Base-by-base conservation (phyloP, 2,797 vertebrate genomes). In the Neosalanx taihuensis region DNA sequence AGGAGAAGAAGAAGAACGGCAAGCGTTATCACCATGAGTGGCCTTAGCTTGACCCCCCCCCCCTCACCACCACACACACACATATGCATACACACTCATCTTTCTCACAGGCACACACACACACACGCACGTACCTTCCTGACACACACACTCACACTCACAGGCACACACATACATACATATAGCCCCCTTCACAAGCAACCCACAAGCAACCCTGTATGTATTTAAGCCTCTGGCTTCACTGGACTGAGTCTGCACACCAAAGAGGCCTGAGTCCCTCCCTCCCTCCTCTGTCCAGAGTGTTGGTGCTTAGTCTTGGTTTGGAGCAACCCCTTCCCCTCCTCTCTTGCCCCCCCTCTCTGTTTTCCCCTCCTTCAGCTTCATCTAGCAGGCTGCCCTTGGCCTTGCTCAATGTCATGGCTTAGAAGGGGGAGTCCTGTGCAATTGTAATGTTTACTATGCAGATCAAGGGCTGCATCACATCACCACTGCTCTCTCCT, bases 11-110 rank as follows among this genome's bases (percentile, higher is more conserved):
- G 85, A 98, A 95, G 90, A 98, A 97, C 1, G 97, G 97, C 71
- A 94, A 93, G 78, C 95, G 95, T 58, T 96, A 94, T 92, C 96
- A 99, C 94, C 97, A 99, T 0, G 98, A 99, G 91, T 99, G 97
- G 97, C 97, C 97, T 96, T 99, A 99, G 94, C 64, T 77, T 75
- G 56, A 59, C 70, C 76, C 72, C 35, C 59, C 4, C 4, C 1
- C 73, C 4, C 1, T 72, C 51, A n/a, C n/a, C 62, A 26, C 23
- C 23, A 26, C 23, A 26, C 23, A 26, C 41, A 72, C 56, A 53
- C 76, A 53, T 72, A 75, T 33, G 46, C 18, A 7, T 37, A 59
- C 57, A 69, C 31, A 69, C 77, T 73, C 57, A 18, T 15, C 60
- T 77, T 77, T 62, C 46, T 64, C 73, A 49, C 49, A 18, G 5